Percentiles rank a stretch among this genome's conserved stretches.
Evolutionary conservation across 2,888 invertebrate genomes (phyloP).

Genomic region (Apotomis capreana): DNA sequence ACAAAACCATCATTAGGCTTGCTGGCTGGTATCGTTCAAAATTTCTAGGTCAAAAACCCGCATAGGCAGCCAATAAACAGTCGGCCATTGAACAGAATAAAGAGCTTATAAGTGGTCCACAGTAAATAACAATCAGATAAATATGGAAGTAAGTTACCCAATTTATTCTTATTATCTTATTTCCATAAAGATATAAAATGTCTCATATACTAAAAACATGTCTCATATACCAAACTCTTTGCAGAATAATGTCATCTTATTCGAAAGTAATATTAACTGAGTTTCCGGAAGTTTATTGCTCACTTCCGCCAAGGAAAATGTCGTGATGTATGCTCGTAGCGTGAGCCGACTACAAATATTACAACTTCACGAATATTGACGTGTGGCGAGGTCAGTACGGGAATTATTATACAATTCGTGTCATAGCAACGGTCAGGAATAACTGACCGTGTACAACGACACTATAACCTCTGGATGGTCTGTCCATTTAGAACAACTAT

Average conservation of each 20-base stretch:
- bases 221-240: not conserved
- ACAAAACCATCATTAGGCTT: too few species aligned
- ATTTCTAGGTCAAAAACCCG: too few species aligned
- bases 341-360: conserved; percentile 27
- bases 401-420: conserved; percentile 25
- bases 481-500: too few species aligned
- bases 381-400: conserved; percentile 30
- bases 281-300: conserved; percentile 32
- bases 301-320: conserved; percentile 35
- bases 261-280: conserved; percentile 30
- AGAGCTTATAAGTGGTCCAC: too few species aligned
- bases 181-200: conserved; percentile 18
- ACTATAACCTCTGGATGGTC: too few species aligned
- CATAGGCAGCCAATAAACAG: too few species aligned
- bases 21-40: too few species aligned
- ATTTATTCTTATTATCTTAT: conserved; percentile 14
- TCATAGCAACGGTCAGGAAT: not conserved
- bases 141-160: not conserved
- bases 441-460: not conserved
- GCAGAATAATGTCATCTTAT: conserved; percentile 2
- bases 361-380: conserved; percentile 27
- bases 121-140: not conserved
- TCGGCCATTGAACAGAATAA: too few species aligned
- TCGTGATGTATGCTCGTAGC: conserved; percentile 30
- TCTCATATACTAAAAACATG: conserved; percentile 4